Percentiles rank a stretch among this genome's conserved stretches.
Evolutionary conservation across 2,113 vertebrate species (phyloP).

Genomic region (Hemichromis elongatus): DNA sequence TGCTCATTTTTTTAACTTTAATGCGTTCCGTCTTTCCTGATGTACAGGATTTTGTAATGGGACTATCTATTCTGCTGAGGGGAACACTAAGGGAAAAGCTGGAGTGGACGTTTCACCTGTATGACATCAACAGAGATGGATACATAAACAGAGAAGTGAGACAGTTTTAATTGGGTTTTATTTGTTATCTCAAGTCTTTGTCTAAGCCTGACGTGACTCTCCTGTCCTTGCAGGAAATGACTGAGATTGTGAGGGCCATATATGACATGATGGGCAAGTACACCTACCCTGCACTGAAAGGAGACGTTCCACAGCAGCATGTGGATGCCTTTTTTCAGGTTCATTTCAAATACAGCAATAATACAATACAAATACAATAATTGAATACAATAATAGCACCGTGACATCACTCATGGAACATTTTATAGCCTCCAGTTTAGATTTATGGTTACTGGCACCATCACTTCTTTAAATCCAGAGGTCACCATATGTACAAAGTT

Average conservation of each 20-base stretch:
- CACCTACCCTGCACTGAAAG: conserved; percentile 91
- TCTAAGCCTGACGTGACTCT: not conserved
- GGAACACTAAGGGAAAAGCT: conserved; percentile 92
- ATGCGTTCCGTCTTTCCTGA: not conserved
- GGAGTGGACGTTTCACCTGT: conserved; percentile 95
- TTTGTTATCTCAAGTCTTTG: not conserved
- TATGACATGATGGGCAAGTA: conserved; percentile 99
- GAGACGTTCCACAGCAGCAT: conserved; percentile 90
- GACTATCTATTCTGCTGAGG: conserved; percentile 87
- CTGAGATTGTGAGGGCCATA: conserved; percentile 94
- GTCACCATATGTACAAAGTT: not conserved
- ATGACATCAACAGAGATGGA: conserved; percentile 95
- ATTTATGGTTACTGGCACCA: not conserved
- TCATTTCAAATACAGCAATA: not conserved
- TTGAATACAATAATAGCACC: not conserved
- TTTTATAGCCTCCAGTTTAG: not conserved
- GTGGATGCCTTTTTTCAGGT: conserved; percentile 97
- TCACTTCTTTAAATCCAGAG: not conserved
- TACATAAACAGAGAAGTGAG: conserved; percentile 93
- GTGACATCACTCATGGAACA: not conserved
- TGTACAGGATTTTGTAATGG: conserved; percentile 90
- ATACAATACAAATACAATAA: too few relatives aligned
- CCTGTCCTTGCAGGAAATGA: conserved; percentile 85
- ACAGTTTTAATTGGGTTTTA: too few relatives aligned
- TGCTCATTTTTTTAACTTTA: not conserved